Evolutionary conservation across 2,888 invertebrate genomes (phyloP).

Genomic region (Lissocephala sabroskyi): DNA sequence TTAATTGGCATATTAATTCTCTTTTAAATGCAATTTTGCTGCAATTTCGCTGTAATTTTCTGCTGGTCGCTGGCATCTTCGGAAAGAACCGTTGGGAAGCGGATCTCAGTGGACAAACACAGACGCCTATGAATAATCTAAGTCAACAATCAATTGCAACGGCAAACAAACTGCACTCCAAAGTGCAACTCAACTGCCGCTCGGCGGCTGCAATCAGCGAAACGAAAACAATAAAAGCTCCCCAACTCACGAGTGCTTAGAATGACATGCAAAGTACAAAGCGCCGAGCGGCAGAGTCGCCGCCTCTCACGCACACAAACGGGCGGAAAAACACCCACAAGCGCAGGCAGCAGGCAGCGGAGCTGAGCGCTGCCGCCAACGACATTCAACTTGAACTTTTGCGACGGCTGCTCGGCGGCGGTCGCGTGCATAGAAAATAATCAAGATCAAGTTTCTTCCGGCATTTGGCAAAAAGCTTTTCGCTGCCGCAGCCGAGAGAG

Average conservation of each 20-base stretch:
- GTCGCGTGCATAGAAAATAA: constrained; percentile 46
- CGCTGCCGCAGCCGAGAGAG: constrained; percentile 5
- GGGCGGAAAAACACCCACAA: too few species aligned
- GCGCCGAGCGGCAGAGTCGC: constrained; percentile 17
- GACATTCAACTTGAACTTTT: constrained; percentile 69
- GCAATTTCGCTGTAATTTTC: too few species aligned
- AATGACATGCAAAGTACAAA: constrained; percentile 15
- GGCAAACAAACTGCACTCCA: constrained; percentile 7
- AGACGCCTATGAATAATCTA: too few species aligned
- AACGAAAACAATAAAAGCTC: constrained; percentile 28
- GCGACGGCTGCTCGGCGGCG: constrained; percentile 36
- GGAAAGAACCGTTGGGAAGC: too few species aligned
- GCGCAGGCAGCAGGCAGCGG: not conserved
- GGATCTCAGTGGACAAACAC: too few species aligned
- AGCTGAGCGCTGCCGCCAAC: too few species aligned
- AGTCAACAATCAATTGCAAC: too few species aligned
- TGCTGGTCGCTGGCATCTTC: too few species aligned
- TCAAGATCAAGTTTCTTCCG: constrained; percentile 69
- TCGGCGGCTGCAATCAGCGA: constrained; percentile 35
- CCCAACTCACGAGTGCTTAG: constrained; percentile 13
- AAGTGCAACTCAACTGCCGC: constrained; percentile 7
- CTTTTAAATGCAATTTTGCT: too few species aligned
- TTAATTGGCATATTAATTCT: too few species aligned
- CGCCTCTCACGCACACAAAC: constrained; percentile 32
- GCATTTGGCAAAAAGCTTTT: constrained; percentile 51